Percentiles rank a stretch among this genome's conserved stretches.
These are phyloP conservation scores for Apodemus speciosus DNA, from an alignment of 2,113 vertebrate genomes.

Conservation along the genomic window DNA sequence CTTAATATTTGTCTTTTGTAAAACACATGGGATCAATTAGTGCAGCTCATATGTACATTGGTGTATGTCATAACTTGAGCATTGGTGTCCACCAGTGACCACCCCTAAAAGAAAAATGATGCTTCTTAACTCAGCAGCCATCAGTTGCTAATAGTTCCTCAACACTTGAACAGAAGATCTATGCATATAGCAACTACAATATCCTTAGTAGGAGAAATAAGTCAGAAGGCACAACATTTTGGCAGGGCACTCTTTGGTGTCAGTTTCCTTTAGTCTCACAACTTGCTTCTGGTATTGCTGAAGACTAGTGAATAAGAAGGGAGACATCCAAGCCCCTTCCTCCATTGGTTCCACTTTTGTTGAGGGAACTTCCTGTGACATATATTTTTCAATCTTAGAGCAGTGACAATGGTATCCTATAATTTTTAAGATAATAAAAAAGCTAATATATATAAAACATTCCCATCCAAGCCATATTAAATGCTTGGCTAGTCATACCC, in stretches of 20 bases:
- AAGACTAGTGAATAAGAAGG: not conserved
- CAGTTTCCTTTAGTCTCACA: not conserved
- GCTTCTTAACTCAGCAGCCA: not conserved
- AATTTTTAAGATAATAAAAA: not conserved
- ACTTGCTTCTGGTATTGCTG: not conserved
- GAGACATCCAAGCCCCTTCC: not conserved
- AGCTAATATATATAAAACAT: not conserved
- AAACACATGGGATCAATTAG: not conserved
- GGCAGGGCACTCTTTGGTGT: constrained; percentile 12
- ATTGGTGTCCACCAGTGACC: no score
- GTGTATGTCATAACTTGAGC: no score
- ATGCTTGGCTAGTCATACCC: not conserved
- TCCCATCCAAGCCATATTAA: not conserved
- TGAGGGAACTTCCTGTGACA: not conserved
- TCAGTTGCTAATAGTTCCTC: not conserved
- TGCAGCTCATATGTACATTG: not conserved
- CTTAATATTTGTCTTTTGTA: not conserved
- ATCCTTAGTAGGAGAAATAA: not conserved
- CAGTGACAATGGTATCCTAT: not conserved
- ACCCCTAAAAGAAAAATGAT: not conserved
- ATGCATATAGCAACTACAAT: not conserved
- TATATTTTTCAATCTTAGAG: not conserved
- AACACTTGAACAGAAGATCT: not conserved
- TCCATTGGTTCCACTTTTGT: not conserved
- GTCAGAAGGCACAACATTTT: not conserved